A percentile compares a stretch with the other conserved stretches of the same genome.
Evolutionary conservation across 2,797 vertebrate genomes (phyloP).

Genomic region (Coregonus sp.): DNA sequence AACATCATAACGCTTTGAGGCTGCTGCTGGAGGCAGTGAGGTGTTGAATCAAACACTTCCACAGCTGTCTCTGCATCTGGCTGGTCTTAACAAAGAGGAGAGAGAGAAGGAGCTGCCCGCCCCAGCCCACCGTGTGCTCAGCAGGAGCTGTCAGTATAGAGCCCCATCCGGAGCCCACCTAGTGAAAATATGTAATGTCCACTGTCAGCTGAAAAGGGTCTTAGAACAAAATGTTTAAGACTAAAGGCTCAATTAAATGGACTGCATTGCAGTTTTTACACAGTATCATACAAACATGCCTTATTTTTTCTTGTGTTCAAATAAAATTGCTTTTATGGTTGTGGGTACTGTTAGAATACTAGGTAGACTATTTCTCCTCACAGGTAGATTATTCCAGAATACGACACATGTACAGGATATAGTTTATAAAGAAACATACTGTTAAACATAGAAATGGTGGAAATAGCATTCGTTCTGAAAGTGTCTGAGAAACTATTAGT

Average conservation of each 20-base stretch:
- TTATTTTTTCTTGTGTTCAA: too few species aligned
- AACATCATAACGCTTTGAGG: neutral
- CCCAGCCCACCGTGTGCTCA: neutral
- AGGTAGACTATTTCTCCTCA: neutral
- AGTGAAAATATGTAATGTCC: neutral
- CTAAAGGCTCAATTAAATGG: neutral
- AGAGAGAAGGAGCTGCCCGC: neutral
- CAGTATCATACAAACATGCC: neutral
- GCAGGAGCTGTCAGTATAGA: neutral
- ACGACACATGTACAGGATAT: neutral
- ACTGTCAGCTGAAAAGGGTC: neutral
- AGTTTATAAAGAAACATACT: neutral
- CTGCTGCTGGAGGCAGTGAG: neutral
- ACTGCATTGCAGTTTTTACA: neutral
- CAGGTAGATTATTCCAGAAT: neutral
- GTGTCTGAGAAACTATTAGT: neutral
- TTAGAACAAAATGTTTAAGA: neutral
- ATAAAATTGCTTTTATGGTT: neutral
- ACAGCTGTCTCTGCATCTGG: slow-evolving; percentile 33
- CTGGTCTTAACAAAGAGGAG: slow-evolving; percentile 13
- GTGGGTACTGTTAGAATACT: neutral
- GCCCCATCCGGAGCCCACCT: too few species aligned
- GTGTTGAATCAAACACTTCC: neutral
- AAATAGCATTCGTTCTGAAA: neutral
- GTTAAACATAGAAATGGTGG: neutral